Conservation (phyloP, 30 jellyfish, hydroid and myxozoan species). For the Phacellophora camtschatica region DNA sequence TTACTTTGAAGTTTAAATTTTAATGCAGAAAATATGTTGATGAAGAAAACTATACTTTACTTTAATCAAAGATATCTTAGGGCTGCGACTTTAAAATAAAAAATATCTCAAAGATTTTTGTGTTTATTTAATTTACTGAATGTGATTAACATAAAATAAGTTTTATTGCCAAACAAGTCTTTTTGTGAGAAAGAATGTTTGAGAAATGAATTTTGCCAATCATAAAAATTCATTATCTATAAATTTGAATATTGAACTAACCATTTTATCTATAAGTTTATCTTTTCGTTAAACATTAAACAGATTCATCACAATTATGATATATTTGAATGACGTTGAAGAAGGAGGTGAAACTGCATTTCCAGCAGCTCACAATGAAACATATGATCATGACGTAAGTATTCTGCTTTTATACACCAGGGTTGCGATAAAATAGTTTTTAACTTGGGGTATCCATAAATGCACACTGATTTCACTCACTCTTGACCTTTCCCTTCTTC, state of each 20-base stretch:
- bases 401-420: background rate
- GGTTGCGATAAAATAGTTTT: background rate
- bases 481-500: no score
- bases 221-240: background rate
- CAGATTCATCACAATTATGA: conserved; percentile 86
- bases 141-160: background rate
- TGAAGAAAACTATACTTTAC: no score
- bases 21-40: no score
- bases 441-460: background rate
- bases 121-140: background rate
- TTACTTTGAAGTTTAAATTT: background rate
- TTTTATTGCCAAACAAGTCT: no score
- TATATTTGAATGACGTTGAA: conserved; percentile 90
- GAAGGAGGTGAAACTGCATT: conserved; percentile 99
- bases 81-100: no score
- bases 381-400: conserved; percentile 69
- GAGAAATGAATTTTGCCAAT: no score
- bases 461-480: no score
- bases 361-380: conserved; percentile 89
- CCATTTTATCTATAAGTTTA: no score
- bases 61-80: no score
- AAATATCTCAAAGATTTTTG: no score
- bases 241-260: background rate
- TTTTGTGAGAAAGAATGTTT: no score
- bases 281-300: background rate